A percentile compares a stretch with the other conserved stretches of the same genome.
Evolutionary conservation across 2,888 invertebrate species (phyloP).

Genomic region (Carcina quercana): DNA sequence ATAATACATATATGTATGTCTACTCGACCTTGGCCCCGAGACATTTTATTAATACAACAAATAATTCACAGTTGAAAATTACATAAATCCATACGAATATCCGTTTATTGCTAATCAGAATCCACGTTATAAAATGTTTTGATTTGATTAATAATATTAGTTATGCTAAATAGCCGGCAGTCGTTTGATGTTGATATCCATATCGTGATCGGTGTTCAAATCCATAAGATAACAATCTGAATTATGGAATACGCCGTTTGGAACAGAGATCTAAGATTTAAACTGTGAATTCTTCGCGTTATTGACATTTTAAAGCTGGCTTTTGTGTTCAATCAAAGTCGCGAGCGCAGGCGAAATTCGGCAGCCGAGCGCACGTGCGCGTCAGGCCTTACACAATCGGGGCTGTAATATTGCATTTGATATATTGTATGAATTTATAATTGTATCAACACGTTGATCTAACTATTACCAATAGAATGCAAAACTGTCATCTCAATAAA

Average conservation of each 20-base stretch:
- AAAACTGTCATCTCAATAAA: too few relatives aligned
- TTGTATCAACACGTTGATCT: not conserved
- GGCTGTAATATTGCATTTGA: conserved; percentile 10
- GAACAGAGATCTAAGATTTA: not conserved
- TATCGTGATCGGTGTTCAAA: not conserved
- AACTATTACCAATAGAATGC: too few relatives aligned
- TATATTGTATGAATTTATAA: conserved; percentile 1
- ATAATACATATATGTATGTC: too few relatives aligned
- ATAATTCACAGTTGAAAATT: too few relatives aligned
- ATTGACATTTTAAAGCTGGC: not conserved
- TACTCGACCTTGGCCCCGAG: too few relatives aligned
- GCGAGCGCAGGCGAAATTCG: conserved; percentile 25
- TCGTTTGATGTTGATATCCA: conserved; percentile 1
- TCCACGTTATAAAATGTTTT: too few relatives aligned
- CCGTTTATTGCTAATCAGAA: too few relatives aligned
- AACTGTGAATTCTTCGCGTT: not conserved
- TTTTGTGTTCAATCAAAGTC: conserved; percentile 20
- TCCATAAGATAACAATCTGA: not conserved
- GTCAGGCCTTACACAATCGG: conserved; percentile 23
- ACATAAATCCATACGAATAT: too few relatives aligned
- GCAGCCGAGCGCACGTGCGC: conserved; percentile 24
- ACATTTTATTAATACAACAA: too few relatives aligned
- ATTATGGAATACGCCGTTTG: not conserved
- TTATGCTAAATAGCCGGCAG: conserved; percentile 8
- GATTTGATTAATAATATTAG: not conserved